These are phyloP conservation scores for Lutra lutra DNA, from an alignment of 2,797 vertebrate genomes.

Conservation along the genomic window DNA sequence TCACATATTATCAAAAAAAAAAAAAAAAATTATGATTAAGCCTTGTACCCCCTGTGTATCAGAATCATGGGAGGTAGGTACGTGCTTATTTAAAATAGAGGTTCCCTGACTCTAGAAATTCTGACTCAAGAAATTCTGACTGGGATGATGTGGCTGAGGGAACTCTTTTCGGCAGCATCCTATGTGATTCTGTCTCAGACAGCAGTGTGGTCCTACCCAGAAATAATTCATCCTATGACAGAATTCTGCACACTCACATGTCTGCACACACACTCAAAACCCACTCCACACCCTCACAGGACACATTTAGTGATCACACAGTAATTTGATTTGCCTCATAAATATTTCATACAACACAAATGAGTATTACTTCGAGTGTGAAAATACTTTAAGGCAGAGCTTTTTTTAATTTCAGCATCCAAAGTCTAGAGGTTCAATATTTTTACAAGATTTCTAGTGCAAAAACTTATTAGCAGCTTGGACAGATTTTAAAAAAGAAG, in stretches of 20 bases:
- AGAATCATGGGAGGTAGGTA: not conserved
- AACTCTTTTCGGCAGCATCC: not conserved
- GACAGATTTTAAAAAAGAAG: not conserved
- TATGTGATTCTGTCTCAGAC: not conserved
- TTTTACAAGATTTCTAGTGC: not conserved
- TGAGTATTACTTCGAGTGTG: not conserved
- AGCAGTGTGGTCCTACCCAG: not conserved
- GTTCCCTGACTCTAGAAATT: not conserved
- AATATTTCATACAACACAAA: not conserved
- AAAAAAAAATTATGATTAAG: not conserved
- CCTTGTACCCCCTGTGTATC: not conserved
- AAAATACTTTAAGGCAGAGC: not conserved
- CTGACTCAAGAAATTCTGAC: not conserved
- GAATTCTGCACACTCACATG: not conserved
- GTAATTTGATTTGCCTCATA: not conserved
- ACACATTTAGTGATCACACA: not conserved
- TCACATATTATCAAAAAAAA: not conserved
- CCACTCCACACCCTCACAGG: not conserved
- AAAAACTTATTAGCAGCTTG: constrained; percentile 9
- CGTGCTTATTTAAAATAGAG: not conserved
- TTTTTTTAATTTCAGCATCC: not conserved
- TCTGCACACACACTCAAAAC: not conserved
- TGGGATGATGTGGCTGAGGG: not conserved
- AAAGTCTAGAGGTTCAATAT: not conserved
- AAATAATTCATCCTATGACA: not conserved